These are phyloP conservation scores for Gymnocypris eckloni DNA, from an alignment of 2,797 vertebrate species.

Conservation along the genomic window DNA sequence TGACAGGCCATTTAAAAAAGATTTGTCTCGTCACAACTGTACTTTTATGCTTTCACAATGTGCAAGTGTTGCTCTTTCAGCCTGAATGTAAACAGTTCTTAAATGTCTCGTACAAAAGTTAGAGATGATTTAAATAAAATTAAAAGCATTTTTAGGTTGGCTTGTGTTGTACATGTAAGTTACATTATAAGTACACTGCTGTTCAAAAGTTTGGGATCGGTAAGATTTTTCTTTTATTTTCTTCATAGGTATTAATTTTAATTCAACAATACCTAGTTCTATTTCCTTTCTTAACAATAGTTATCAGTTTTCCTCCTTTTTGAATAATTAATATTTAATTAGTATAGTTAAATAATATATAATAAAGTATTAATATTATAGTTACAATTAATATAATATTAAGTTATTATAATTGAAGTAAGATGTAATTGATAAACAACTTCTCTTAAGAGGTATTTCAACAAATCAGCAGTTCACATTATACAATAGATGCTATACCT, in stretches of 20 bases:
- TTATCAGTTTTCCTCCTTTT: not conserved
- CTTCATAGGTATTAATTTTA: not conserved
- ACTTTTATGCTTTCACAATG: not conserved
- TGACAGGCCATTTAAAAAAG: constrained; percentile 5
- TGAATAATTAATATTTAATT: not conserved
- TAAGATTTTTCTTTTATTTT: too few relatives aligned
- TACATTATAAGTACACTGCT: not conserved
- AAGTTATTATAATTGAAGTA: not conserved
- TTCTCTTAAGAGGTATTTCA: not conserved
- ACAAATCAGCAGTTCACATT: not conserved
- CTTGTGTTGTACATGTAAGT: not conserved
- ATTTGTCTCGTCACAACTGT: not conserved
- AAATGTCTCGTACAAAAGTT: not conserved
- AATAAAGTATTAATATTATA: not conserved
- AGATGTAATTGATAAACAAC: not conserved
- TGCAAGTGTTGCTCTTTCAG: constrained; percentile 2
- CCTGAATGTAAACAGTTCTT: not conserved
- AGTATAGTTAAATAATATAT: not conserved
- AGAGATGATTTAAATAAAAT: not conserved
- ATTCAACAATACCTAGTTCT: not conserved
- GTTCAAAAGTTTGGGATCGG: too few relatives aligned
- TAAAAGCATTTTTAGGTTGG: not conserved
- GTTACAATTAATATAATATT: not conserved
- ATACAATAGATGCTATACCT: not conserved
- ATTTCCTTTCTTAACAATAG: not conserved